Conservation (phyloP, 2,797 vertebrate species). For the Coregonus suidteri region DNA sequence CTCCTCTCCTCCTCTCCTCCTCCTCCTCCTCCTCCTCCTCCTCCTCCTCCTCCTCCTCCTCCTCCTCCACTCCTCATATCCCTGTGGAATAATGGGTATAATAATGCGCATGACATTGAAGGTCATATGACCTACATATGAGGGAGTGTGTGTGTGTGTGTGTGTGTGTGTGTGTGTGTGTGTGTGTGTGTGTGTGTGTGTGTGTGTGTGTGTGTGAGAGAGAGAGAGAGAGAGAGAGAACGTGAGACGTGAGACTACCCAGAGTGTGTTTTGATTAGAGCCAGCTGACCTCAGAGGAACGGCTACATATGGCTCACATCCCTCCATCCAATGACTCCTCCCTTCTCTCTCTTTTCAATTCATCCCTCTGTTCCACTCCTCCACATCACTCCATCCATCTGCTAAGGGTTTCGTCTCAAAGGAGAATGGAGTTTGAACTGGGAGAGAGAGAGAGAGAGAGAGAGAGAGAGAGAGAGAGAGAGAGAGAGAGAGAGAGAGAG, state of each 20-base stretch:
- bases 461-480: not conserved
- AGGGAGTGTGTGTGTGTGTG: slow-evolving; percentile 21
- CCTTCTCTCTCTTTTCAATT: slow-evolving; percentile 19
- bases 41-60: too few species aligned
- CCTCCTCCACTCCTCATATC: not conserved
- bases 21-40: too few species aligned
- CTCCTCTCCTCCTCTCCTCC: too few species aligned
- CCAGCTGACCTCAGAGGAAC: slow-evolving; percentile 57
- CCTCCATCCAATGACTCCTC: slow-evolving; percentile 14
- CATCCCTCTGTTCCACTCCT: slow-evolving; percentile 40
- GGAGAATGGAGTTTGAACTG: not conserved
- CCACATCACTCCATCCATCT: slow-evolving; percentile 34
- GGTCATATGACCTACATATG: not conserved
- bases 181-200: not conserved
- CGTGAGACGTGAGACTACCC: slow-evolving; percentile 19
- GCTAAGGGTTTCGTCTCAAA: slow-evolving; percentile 23
- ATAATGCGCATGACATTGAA: not conserved
- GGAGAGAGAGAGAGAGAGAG: not conserved
- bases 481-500: slow-evolving; percentile 20
- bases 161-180: too few species aligned
- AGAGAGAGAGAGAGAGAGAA: slow-evolving; percentile 13
- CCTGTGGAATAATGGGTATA: not conserved
- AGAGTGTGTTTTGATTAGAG: slow-evolving; percentile 53
- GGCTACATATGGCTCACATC: slow-evolving; percentile 47
- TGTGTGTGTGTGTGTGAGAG: not conserved